Evolutionary conservation across 2,113 vertebrate species (phyloP), one percentile per base, ranked within the genome.

Genomic region (Mesocricetus auratus): DNA sequence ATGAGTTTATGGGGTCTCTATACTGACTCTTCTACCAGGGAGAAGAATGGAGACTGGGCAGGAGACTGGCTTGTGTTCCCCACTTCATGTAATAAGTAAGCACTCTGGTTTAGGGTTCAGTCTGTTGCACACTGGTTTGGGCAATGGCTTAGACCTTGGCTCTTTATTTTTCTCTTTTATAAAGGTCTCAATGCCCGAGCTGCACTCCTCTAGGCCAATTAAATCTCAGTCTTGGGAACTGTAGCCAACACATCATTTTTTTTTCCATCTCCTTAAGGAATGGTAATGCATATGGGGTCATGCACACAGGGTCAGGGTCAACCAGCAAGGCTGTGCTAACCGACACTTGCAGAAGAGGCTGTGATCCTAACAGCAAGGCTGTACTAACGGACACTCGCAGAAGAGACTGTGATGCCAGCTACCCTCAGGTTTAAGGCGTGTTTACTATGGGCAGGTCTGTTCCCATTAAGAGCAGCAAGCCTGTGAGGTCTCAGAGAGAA

Each of bases 191-290:
- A 3, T 15, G 86, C 60, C 83, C 47, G 64, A 47, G 19, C 29
- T 62, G 24, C 39, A 62, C 64, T 60, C 56, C 39, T 10, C 21
- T 36, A n/a, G 74, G 68, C 71, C 81, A 89, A 79, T 83, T 83
- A 87, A 94, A 83, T 50, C 56, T 24, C 79, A 53, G 62, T 93
- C 47, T 75, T 83, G 45, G 78, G 45, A 47, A 78, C 87, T 36
- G 0, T 24, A 56, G 58, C 31, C 50, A 60, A 95, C 66, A 16
- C 86, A 36, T 78, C 91, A 16, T 16, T n/a, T 74, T 56, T 60
- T 58, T 66, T 69, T 53, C 50, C 17, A 89, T 71, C 64, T 92
- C 31, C 81, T 60, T 42, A 62, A 21, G 31, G 21, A 3, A 92
- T 31, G 21, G 15, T 75, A 21, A 21, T 12, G 5, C 2, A 89